phyloP scores from a whole-genome alignment of 2,888 invertebrate species.

The Meghimatium bilineatum region DNA sequence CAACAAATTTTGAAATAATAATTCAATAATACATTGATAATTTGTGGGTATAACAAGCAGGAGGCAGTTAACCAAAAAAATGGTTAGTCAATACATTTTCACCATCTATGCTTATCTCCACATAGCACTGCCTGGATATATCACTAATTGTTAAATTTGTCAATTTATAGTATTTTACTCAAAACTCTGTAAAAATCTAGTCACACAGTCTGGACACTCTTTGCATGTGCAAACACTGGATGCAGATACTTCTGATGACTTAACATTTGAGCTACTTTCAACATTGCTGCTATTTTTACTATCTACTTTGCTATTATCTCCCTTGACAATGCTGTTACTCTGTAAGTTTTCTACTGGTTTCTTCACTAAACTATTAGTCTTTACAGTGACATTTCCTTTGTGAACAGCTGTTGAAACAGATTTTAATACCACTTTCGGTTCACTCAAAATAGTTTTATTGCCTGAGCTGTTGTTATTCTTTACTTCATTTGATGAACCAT shows the following conservation, averaged over 20 bases:
- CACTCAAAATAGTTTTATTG: conserved; percentile 7
- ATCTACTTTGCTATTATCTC: background rate
- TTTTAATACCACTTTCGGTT: conserved; percentile 23
- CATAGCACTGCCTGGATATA: background rate
- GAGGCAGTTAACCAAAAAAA: background rate
- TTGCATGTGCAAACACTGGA: conserved; percentile 42
- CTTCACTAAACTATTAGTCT: conserved; percentile 1
- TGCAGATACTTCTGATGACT: background rate
- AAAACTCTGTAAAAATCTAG: conserved; percentile 47
- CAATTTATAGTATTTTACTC: background rate
- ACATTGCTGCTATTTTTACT: background rate
- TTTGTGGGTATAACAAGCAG: no score
- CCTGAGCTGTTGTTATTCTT: conserved; percentile 22
- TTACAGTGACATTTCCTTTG: conserved; percentile 26
- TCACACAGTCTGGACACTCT: conserved; percentile 50
- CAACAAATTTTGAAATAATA: no score
- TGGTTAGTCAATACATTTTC: background rate
- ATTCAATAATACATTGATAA: no score
- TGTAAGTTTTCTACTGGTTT: conserved; percentile 2
- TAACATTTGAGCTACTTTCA: background rate
- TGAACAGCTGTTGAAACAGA: background rate
- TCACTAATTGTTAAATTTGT: background rate
- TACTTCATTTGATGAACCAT: background rate
- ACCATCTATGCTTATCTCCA: background rate
- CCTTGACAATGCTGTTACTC: background rate